Evolutionary conservation across 1,140 invertebrate species (phyloP).

Genomic region (Nasonia vitripennis): DNA sequence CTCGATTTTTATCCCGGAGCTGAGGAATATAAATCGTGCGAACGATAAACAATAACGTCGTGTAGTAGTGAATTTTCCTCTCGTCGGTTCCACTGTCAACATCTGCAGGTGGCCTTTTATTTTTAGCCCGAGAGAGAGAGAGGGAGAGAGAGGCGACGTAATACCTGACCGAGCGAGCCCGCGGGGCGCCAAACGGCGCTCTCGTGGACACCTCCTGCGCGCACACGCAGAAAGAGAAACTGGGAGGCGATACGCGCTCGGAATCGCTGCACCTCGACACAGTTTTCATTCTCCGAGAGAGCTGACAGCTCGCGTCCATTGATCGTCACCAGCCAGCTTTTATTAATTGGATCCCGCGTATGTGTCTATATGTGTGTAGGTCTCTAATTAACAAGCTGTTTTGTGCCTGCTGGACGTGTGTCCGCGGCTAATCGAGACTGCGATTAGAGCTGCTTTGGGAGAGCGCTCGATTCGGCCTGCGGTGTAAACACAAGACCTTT

Average conservation of each 20-base stretch:
- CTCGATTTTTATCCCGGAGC: no score
- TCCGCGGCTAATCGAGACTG: slow-evolving; percentile 25
- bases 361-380: not conserved
- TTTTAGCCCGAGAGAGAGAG: no score
- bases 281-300: slow-evolving; percentile 4
- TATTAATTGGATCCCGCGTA: slow-evolving; percentile 34
- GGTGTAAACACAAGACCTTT: slow-evolving; percentile 13
- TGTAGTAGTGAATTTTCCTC: no score
- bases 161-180: not conserved
- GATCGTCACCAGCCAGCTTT: slow-evolving; percentile 52
- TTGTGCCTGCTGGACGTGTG: not conserved
- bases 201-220: slow-evolving; percentile 1
- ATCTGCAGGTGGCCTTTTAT: no score
- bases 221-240: not conserved
- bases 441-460: slow-evolving; percentile 34
- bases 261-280: slow-evolving; percentile 38
- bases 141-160: no score
- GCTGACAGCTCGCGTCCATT: slow-evolving; percentile 6
- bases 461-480: slow-evolving; percentile 6
- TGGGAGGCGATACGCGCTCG: not conserved
- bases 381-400: slow-evolving; percentile 40
- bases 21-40: no score
- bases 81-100: no score
- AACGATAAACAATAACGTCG: no score
- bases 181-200: slow-evolving; percentile 9